Evolutionary conservation across 2,888 invertebrate genomes (phyloP), one percentile per base, ranked within the genome.

Genomic region (Lasioglossum vierecki): DNA sequence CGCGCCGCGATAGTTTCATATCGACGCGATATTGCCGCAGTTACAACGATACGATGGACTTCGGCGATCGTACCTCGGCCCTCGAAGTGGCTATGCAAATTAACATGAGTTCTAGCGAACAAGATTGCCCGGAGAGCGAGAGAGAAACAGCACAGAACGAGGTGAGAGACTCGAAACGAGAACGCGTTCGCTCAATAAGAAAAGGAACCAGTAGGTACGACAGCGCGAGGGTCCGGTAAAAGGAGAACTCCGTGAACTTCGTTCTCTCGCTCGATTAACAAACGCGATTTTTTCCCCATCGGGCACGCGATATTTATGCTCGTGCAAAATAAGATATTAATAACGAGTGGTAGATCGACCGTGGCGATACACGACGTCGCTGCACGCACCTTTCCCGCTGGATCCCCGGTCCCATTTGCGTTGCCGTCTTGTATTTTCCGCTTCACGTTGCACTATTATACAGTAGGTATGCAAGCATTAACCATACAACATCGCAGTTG

Each of bases 261-360:
- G 82, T 74, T 86, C 79, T 79, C 82, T 79, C 82, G 84, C 71
- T 85, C 82, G 82, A 89, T 85, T 85, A 89, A 88, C 85, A 84
- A 87, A 88, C 80, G 82, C 84, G 84, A 89, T 70, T 41, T 87
- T 87, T 84, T 88, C 80, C 26, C 53, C 76, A 79, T 82, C 77
- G 80, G 35, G 63, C 84, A 74, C 79, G 88, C 87, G 83, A 88
- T 91, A 92, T 90, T 91, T 91, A 91, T 89, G 91, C 87, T 78
- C 86, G 83, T 74, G 88, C 88, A 84, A 90, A 91, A 88, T 90
- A 88, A 91, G 90, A 91, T 91, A 92, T 92, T 92, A 92, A 92
- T 92, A 91, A 91, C 87, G 82, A 85, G 15, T 85, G 85, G 90
- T 90, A 89, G 92, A 91, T 92, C 82, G 86, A 89, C 82, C 82